Percentiles rank a stretch among this genome's conserved stretches.
Conservation (phyloP, 37 sponge, comb jelly and placozoan species). For the Spongilla lacustris region DNA sequence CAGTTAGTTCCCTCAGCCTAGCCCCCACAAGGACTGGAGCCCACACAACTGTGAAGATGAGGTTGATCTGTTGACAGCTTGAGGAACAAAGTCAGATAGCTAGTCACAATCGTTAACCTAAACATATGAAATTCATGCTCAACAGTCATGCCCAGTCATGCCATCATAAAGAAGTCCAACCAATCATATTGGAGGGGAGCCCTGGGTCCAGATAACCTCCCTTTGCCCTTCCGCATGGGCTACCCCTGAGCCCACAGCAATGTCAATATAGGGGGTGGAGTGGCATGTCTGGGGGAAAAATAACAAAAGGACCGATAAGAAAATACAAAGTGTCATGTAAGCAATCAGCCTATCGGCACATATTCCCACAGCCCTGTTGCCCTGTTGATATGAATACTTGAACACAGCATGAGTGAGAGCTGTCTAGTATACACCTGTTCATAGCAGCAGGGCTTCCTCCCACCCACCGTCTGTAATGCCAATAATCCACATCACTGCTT, state of each 20-base stretch:
- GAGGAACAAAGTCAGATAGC: not conserved
- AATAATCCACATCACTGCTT: too few species aligned
- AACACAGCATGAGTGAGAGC: too few species aligned
- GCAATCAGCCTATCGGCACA: too few species aligned
- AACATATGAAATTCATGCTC: not conserved
- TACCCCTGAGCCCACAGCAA: not conserved
- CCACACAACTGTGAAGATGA: not conserved
- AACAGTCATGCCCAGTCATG: not conserved
- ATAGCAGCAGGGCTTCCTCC: too few species aligned
- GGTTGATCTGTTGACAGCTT: conserved; percentile 1
- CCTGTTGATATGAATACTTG: too few species aligned
- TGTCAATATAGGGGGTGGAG: not conserved
- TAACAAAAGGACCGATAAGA: too few species aligned
- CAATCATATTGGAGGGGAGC: not conserved
- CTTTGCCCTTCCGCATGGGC: not conserved
- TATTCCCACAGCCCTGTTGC: too few species aligned
- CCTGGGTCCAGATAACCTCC: not conserved
- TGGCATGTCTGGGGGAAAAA: not conserved
- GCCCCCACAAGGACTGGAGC: not conserved
- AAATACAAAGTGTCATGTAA: too few species aligned
- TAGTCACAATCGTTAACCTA: not conserved
- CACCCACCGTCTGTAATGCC: too few species aligned
- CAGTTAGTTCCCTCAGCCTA: not conserved
- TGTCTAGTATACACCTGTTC: too few species aligned
- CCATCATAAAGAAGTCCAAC: not conserved